Conservation (phyloP, 2,113 vertebrate genomes). For the Nyctereutes procyonoides region DNA sequence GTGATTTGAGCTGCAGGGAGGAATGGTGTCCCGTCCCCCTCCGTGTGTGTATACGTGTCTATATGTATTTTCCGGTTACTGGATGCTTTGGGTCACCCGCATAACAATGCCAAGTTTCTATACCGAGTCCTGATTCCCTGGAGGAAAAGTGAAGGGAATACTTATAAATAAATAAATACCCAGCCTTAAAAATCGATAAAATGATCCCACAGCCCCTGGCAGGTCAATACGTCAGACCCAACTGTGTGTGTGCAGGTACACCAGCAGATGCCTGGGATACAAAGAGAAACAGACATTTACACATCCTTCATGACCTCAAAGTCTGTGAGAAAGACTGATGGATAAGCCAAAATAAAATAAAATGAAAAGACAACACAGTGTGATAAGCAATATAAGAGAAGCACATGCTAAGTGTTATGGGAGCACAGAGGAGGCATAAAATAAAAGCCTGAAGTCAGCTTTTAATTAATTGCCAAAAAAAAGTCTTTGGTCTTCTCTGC, state of each 20-base stretch:
- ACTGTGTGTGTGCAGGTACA: accelerated
- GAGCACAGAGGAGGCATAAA: neutral
- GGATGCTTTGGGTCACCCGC: neutral
- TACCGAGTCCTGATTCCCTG: neutral
- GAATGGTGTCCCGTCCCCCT: neutral
- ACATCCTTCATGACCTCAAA: neutral
- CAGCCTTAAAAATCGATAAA: slow-evolving; percentile 10
- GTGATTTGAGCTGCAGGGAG: neutral
- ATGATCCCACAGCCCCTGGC: neutral
- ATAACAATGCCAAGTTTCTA: neutral
- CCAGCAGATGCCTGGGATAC: accelerated
- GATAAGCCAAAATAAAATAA: neutral
- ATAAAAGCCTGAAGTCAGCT: neutral
- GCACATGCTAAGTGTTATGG: neutral
- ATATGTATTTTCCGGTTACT: neutral
- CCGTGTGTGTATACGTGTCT: neutral
- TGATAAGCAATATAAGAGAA: neutral
- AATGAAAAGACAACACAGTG: neutral
- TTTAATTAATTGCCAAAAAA: neutral
- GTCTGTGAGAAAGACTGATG: neutral
- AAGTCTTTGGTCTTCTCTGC: neutral
- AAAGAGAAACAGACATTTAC: neutral
- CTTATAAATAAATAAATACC: neutral
- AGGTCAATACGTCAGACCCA: neutral
- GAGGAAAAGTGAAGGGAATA: neutral